Conservation (phyloP, 2,797 vertebrate genomes). For the Neolamprologus multifasciatus region DNA sequence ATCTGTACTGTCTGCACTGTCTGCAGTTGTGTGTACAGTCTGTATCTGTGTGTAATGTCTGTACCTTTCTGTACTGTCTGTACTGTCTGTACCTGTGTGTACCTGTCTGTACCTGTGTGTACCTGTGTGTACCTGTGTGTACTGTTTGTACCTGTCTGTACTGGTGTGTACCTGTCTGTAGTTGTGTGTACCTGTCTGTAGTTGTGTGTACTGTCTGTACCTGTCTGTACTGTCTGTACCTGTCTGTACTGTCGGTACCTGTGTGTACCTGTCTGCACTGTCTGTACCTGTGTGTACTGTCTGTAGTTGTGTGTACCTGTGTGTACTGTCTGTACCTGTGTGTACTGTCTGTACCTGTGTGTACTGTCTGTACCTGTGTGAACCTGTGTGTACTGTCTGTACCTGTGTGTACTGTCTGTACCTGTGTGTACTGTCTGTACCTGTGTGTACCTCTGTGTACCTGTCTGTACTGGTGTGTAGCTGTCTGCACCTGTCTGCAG, state of each 20-base stretch:
- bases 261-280: accelerated
- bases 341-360: conserved; percentile 79
- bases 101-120: too few relatives aligned
- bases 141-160: accelerated
- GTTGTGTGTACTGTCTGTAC: accelerated
- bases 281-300: too few relatives aligned
- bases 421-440: accelerated
- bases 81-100: too few relatives aligned
- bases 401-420: accelerated
- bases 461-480: accelerated
- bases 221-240: accelerated
- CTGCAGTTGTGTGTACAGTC: accelerated
- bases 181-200: conserved; percentile 55
- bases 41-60: accelerated
- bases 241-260: accelerated
- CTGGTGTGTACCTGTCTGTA: too few relatives aligned
- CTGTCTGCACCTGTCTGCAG: accelerated
- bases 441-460: too few relatives aligned
- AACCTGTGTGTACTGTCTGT: conserved; percentile 73
- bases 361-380: conserved; percentile 90
- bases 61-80: accelerated
- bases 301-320: accelerated
- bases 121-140: accelerated
- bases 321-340: conserved; percentile 68
- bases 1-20: conserved; percentile 61